Base-by-base conservation (phyloP, 1,140 invertebrate genomes). In the Popillia japonica region DNA sequence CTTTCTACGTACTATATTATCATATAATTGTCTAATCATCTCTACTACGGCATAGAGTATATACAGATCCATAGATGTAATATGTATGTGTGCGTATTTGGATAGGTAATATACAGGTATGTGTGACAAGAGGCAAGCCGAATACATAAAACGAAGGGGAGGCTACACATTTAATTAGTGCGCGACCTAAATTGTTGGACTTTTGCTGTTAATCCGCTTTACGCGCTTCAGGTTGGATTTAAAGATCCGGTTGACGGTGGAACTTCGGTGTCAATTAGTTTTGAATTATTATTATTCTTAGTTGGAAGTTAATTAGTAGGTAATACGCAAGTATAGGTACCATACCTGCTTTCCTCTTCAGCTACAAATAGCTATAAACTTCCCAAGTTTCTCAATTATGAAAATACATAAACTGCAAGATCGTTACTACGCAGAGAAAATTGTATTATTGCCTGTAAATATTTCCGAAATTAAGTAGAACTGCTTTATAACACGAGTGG, bases 261-360 rank as follows among this genome's bases (percentile, higher is more conserved):
- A 68, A 68, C 3, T 68, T 68, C 61, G 61, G 61, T 68, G 61
- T 68, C 61, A 68, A 68, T 68, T 68, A 68, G 61, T 27, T 68
- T 68, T 68, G 61, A 68, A 68, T 68, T 68, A 68, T 68, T 68
- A 68, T 68, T 68, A 68, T 68, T 68, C 61, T 34, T 68, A 68
- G 61, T 68, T 27, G 9, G 61, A 68, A 68, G 22, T 68, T 68
- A 34, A 27, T 68, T 61, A 61, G 22, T 68, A 68, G 11, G 11
- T 55, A 10, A 2, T 10, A 68, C 61, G 61, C 61, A 68, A 22
- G 61, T 68, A 68, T 11, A 68, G 22, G 22, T 34, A 34, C 27
- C 61, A n/a, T 55, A 17, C 17, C 48, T 55, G 17, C 48, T 17
- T 55, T 55, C 14, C n/a, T 17, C 48, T 55, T 17, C 11, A 55